A percentile compares a stretch with the other conserved stretches of the same genome.
phyloP scores from a whole-genome alignment of 2,113 vertebrate genomes.

The Albula goreensis region DNA sequence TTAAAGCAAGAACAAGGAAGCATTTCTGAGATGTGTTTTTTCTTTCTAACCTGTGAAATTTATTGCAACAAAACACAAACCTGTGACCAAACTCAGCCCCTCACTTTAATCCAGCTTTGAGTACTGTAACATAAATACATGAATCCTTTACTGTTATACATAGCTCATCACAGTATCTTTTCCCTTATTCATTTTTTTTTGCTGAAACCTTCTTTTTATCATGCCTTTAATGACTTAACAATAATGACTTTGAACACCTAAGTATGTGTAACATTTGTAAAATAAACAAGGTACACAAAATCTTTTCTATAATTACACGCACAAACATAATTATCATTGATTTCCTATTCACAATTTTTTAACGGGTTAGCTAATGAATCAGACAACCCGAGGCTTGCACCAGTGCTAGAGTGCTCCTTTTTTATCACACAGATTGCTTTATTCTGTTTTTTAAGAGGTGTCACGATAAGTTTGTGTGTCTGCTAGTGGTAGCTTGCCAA shows the following conservation, averaged over 20 bases:
- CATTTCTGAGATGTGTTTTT: neutral
- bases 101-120: constrained; percentile 1
- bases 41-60: neutral
- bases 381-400: too few relatives aligned
- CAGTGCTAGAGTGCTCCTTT: too few relatives aligned
- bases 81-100: neutral
- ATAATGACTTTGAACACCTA: neutral
- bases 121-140: neutral
- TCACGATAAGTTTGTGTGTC: too few relatives aligned
- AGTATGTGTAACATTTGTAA: too few relatives aligned
- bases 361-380: too few relatives aligned
- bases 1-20: neutral
- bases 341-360: too few relatives aligned
- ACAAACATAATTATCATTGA: too few relatives aligned
- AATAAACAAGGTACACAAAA: too few relatives aligned
- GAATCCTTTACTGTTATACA: neutral
- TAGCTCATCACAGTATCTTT: neutral
- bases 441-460: too few relatives aligned
- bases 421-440: too few relatives aligned
- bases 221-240: neutral
- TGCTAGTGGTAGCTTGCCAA: too few relatives aligned
- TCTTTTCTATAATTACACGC: too few relatives aligned
- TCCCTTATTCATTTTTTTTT: neutral
- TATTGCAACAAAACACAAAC: neutral
- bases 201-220: neutral